Percentiles rank a stretch among this genome's conserved stretches.
These are phyloP conservation scores for Parauchenoglanis punctatus DNA, from an alignment of 2,797 vertebrate genomes.

Conservation along the genomic window DNA sequence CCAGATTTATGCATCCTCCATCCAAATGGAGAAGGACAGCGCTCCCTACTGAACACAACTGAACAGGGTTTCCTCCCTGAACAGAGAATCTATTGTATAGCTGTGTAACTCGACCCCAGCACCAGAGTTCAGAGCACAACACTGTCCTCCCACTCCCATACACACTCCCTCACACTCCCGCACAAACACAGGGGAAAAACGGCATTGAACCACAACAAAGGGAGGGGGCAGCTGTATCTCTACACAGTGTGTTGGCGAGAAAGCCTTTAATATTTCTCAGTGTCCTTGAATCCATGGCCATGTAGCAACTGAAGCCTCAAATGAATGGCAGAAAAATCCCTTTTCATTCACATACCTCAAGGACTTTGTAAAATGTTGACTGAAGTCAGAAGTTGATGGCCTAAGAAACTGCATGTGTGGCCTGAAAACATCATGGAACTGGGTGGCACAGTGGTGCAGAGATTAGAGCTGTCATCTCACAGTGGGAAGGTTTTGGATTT, in stretches of 20 bases:
- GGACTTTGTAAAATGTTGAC: background rate
- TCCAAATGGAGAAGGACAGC: slow-evolving; percentile 56
- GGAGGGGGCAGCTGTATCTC: slow-evolving; percentile 18
- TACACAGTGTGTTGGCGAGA: slow-evolving; percentile 27
- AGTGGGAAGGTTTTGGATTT: too few relatives aligned
- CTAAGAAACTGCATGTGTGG: slow-evolving; percentile 12
- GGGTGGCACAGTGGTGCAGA: too few relatives aligned
- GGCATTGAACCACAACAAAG: slow-evolving; percentile 4
- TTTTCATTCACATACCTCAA: slow-evolving; percentile 10
- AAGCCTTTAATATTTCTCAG: slow-evolving; percentile 23
- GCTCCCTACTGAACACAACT: slow-evolving; percentile 66
- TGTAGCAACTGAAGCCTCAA: background rate
- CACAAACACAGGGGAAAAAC: too few relatives aligned
- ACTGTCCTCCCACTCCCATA: slow-evolving; percentile 41
- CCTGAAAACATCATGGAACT: background rate
- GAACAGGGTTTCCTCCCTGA: slow-evolving; percentile 59
- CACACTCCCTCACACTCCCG: slow-evolving; percentile 20
- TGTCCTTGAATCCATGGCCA: slow-evolving; percentile 19
- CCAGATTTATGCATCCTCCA: background rate
- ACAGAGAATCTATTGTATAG: slow-evolving; percentile 69
- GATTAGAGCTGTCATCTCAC: too few relatives aligned
- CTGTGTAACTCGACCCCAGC: slow-evolving; percentile 66
- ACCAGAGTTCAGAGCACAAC: slow-evolving; percentile 52
- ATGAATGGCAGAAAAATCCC: background rate
- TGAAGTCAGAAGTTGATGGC: background rate